Evolutionary conservation across 2,888 invertebrate genomes (phyloP).

Genomic region (Alloplasta piceator): DNA sequence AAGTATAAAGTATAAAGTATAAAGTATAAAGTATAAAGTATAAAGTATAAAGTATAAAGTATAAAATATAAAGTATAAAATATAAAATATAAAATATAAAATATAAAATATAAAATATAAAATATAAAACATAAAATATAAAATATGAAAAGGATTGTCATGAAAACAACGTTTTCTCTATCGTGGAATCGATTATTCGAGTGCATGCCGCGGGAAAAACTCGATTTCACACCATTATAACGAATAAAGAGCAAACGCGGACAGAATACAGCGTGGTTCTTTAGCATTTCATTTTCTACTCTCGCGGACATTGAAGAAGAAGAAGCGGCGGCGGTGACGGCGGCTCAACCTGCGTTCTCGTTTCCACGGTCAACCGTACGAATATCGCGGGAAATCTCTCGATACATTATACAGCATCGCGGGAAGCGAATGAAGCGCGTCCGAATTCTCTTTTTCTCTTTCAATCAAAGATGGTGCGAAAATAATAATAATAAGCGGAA

Average conservation of each 20-base stretch:
- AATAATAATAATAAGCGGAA: too few species aligned
- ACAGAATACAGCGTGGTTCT: conserved; percentile 22
- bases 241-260: conserved; percentile 27
- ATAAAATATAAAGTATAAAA: too few species aligned
- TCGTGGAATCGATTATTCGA: conserved; percentile 39
- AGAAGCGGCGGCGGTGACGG: too few species aligned
- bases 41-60: too few species aligned
- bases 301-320: background rate
- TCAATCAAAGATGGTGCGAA: background rate
- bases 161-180: background rate
- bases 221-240: conserved; percentile 52
- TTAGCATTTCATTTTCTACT: conserved; percentile 58
- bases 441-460: background rate
- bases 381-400: conserved; percentile 38
- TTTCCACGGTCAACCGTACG: conserved; percentile 55
- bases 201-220: conserved; percentile 56
- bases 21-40: too few species aligned
- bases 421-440: conserved; percentile 49
- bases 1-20: too few species aligned
- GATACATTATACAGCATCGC: conserved; percentile 51
- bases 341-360: conserved; percentile 35
- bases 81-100: too few species aligned
- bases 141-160: too few species aligned
- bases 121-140: too few species aligned
- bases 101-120: too few species aligned